Evolutionary conservation across 2,888 invertebrate genomes (phyloP), one percentile per base, ranked within the genome.

Genomic region (Troides helena): DNA sequence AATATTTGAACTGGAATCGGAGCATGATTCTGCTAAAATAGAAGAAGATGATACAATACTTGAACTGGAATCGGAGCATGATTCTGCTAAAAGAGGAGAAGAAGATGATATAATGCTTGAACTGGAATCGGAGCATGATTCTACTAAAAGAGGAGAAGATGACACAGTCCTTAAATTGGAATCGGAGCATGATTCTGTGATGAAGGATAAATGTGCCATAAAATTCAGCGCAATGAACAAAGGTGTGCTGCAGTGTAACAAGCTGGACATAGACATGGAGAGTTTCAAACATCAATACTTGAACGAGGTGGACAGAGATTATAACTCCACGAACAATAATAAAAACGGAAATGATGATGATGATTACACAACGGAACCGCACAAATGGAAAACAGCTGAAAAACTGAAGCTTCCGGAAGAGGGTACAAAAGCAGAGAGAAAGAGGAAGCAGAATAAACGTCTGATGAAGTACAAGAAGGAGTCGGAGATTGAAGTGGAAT

Each of bases 261-360:
- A 82, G 10, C 60, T 85, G 0, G 81, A 83, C 64, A 83, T 90
- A 0, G 88, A 89, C 56, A 39, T 89, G 1, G 90, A 90, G 18
- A 84, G 77, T 2, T 91, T 91, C 43, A 88, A 91, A 72, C 83
- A 82, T 62, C 82, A 81, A 1, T 89, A 90, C 67, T 68, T 91
- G 0, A 83, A 77, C 0, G 91, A 90, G 73, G 84, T 89, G 0
- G 81, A 79, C 0, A 73, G 81, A 3, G 72, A 75, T 1, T 76
- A 73, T 12, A 74, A 74, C 8, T 39, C 39, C 6, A 39, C 7
- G 39, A 39, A 39, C 10, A 8, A 39, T 39, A 10, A 39, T 1
- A 39, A 39, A 10, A 39, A 7, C 10, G 10, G 10, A 39, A 39
- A 39, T 53, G n/a, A 18, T 4, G 17, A 53, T 17, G 53, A 53